Base-by-base conservation (phyloP, 2,113 vertebrate genomes). In the Sorex fumeus region DNA sequence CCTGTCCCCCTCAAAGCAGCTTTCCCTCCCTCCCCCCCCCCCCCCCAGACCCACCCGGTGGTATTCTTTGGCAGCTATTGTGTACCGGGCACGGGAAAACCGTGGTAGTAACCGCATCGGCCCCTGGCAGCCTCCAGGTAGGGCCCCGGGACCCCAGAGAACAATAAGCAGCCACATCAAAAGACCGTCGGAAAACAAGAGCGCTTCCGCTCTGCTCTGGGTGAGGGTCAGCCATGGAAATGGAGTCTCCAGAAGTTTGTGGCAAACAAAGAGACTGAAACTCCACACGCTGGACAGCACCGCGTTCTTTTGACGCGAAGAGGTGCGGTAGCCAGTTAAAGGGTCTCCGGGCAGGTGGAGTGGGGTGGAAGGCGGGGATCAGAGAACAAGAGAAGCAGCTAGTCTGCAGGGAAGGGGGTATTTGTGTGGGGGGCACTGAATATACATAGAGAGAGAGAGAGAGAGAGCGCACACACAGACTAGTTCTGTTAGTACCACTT, bases 1-100 rank as follows among this genome's bases (percentile, higher is more conserved):
- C 13, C 57, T 2, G 21, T 95, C 89, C 95, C 97, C 94, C 96
- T 95, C 96, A 96, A 97, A 85, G 45, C 93, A 95, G 97, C 94
- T 96, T 96, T 97, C 91, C 74, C 83, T 27, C 25, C 30, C 84
- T 27, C 25, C 28, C 94, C 97, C 91, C 74, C 83, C 64, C 25
- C 30, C 84, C 64, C 25, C 28, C 94, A 93, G 27, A 96, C 66
- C 57, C 91, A 93, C 92, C 95, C 87, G 2, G 34, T 28, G 96
- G 94, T 94, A 92, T 95, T 21, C 79, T 86, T 88, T 84, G 82
- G 79, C 67, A 27, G 80, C 74, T 89, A 76, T 95, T 4, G 6
- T 92, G 30, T 80, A 90, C 93, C 95, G 21, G 53, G 96, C 85
- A 96, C 91, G 88, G 90, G 92, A 96, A 96, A 98, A 95, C 75